phyloP scores from a whole-genome alignment of 2,797 vertebrate species.

The Saguinus oedipus region DNA sequence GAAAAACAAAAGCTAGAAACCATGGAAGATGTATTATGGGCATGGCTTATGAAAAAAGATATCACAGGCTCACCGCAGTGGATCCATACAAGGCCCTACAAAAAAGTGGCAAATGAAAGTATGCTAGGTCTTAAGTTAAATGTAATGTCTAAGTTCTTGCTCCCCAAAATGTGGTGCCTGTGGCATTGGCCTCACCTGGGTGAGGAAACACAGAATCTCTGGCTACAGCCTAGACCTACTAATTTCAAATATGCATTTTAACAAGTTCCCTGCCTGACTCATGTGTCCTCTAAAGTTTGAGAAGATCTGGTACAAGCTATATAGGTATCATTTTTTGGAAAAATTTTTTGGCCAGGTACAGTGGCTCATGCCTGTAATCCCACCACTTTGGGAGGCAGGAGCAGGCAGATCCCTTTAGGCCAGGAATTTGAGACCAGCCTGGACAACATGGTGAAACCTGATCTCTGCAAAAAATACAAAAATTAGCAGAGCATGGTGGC shows the following conservation, averaged over 20 bases:
- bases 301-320: not conserved
- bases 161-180: not conserved
- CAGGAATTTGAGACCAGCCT: not conserved
- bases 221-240: not conserved
- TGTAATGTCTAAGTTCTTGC: not conserved
- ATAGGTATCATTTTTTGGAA: not conserved
- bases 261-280: too few relatives aligned
- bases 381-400: not conserved
- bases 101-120: not conserved
- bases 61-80: not conserved
- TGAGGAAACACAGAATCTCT: not conserved
- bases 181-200: not conserved
- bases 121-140: not conserved
- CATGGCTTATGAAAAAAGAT: not conserved
- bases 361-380: not conserved
- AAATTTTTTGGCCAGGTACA: not conserved
- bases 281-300: not conserved
- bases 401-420: not conserved
- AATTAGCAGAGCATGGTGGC: not conserved
- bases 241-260: not conserved
- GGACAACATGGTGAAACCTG: not conserved
- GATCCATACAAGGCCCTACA: not conserved
- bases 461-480: not conserved
- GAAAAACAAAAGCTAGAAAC: not conserved
- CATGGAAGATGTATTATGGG: not conserved